phyloP scores from a whole-genome alignment of 2,888 invertebrate genomes.

The Epicampocera succincta region DNA sequence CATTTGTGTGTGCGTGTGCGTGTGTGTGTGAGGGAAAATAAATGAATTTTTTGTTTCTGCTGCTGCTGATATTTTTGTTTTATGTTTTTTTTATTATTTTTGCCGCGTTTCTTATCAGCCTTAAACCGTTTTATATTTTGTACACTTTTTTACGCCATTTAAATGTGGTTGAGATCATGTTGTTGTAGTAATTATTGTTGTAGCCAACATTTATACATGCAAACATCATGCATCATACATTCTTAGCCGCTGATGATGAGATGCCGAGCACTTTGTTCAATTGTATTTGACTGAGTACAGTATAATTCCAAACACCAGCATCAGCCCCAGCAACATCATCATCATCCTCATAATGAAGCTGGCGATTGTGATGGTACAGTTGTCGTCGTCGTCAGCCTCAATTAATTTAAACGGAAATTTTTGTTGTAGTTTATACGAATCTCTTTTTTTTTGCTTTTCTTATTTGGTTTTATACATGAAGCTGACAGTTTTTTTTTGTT shows the following conservation, averaged over 20 bases:
- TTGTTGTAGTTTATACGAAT: conserved; percentile 50
- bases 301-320: conserved; percentile 49
- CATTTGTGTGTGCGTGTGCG: neutral
- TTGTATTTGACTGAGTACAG: conserved; percentile 12
- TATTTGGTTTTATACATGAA: conserved; percentile 43
- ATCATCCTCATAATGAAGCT: conserved; percentile 2
- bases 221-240: neutral
- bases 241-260: conserved; percentile 46
- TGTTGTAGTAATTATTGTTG: conserved; percentile 55
- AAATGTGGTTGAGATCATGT: conserved; percentile 69
- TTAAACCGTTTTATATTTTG: conserved; percentile 69
- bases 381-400: conserved; percentile 68
- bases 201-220: conserved; percentile 17
- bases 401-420: conserved; percentile 69
- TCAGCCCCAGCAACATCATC: conserved; percentile 1
- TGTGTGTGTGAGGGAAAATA: neutral
- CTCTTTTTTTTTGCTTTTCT: conserved; percentile 40
- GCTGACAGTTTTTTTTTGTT: conserved; percentile 50
- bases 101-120: conserved; percentile 67
- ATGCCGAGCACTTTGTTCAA: conserved; percentile 13
- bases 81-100: conserved; percentile 64
- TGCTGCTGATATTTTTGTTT: conserved; percentile 41
- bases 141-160: conserved; percentile 69
- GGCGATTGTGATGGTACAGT: conserved; percentile 64
- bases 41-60: conserved; percentile 6